These are phyloP conservation scores for Athene noctua DNA, from an alignment of 2,113 vertebrate genomes.

Conservation along the genomic window DNA sequence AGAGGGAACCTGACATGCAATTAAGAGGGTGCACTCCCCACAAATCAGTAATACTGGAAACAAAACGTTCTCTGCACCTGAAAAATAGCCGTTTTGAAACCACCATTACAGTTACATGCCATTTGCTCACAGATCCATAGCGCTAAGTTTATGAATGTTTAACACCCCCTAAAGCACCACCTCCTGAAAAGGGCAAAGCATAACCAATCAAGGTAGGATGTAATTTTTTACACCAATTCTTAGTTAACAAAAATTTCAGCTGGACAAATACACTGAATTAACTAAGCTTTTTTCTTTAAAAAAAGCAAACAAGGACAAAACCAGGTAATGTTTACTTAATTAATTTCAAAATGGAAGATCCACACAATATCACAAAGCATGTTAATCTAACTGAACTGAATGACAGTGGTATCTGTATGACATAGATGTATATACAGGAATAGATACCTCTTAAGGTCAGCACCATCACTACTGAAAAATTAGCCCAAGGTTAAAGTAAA, in stretches of 20 bases:
- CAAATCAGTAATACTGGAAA: not conserved
- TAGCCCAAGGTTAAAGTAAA: not conserved
- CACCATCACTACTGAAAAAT: not conserved
- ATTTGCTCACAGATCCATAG: not conserved
- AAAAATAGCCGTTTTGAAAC: not conserved
- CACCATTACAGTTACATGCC: not conserved
- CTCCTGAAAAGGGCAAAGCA: not conserved
- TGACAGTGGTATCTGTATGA: not conserved
- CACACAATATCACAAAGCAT: not conserved
- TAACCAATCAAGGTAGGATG: not conserved
- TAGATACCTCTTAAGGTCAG: not conserved
- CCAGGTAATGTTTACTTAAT: not conserved
- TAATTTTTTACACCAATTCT: not conserved
- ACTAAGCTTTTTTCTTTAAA: not conserved
- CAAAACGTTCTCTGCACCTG: not conserved
- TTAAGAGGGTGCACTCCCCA: not conserved
- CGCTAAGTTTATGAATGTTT: not conserved
- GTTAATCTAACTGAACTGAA: not conserved
- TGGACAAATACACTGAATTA: not conserved
- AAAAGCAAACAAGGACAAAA: not conserved
- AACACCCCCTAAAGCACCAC: not conserved
- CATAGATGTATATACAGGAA: not conserved
- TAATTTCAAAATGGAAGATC: not conserved
- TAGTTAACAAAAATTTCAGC: not conserved
- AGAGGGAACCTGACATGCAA: not conserved